Evolutionary conservation across 2,113 vertebrate genomes (phyloP), one percentile per base, ranked within the genome.

Genomic region (Macheiramphus alcinus): DNA sequence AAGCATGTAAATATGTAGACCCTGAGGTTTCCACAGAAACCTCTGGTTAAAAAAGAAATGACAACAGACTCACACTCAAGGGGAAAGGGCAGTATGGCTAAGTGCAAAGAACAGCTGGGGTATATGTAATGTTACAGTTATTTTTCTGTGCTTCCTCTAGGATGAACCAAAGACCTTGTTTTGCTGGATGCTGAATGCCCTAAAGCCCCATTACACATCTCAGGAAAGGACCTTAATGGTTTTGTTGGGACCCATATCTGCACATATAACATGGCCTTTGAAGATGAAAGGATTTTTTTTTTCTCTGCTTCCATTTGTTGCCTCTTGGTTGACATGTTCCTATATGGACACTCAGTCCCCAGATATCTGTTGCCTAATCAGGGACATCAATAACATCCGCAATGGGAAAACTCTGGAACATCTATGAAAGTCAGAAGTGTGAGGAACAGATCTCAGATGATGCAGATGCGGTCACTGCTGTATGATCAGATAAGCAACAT

Each of bases 401-500:
- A 91, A 94, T 80, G 92, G 16, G 88, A 93, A 97, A 96, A 86
- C 68, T 94, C 78, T 97, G 97, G 86, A 97, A 96, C 84, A 63
- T 92, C 96, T 97, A 96, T 97, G 97, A 98, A 98, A 98, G 96
- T 98, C 97, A 98, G 93, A 95, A 96, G 95, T 98, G 94, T 96
- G 96, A 97, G 79, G 79, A 97, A 96, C 23, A 80, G 74, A 95
- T 88, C 84, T 96, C 91, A 94, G 95, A 89, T 73, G 82, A 95
- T 90, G 93, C 83, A 91, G 94, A 96, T 89, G 93, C 73, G 86
- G 91, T 94, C 91, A 87, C 59, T 87, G 94, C 86, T 95, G 97
- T 96, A 97, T 80, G 94, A 97, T 95, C 94, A 97, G 97, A 98
- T 96, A 98, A 97, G 97, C 93, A 96, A 95, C 55, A 67, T 15